Percentiles rank a stretch among this genome's conserved stretches.
phyloP scores from a whole-genome alignment of 2,797 vertebrate genomes.

The Austrolebias charrua region DNA sequence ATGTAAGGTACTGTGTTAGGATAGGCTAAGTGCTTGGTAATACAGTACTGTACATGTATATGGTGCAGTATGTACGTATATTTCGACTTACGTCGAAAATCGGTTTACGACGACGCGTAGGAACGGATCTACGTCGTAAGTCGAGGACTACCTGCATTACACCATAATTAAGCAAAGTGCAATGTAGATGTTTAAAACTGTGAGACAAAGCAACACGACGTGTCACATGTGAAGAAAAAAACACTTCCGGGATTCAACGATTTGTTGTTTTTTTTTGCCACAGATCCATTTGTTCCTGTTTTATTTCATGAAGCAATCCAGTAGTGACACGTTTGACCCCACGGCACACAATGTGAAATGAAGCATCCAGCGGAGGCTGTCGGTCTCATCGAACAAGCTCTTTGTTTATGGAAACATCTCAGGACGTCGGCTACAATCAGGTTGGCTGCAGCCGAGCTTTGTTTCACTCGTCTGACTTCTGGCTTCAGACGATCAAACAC shows the following conservation, averaged over 20 bases:
- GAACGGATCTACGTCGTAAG: no score
- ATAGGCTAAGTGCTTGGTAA: no score
- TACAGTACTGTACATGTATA: no score
- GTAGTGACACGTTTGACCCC: conserved; percentile 19
- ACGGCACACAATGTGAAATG: background rate
- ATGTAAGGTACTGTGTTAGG: no score
- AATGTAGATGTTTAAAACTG: background rate
- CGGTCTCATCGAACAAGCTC: conserved; percentile 5
- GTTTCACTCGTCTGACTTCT: conserved; percentile 29
- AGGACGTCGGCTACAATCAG: conserved; percentile 11
- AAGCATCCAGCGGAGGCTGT: background rate
- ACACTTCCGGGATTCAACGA: no score
- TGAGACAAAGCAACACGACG: no score
- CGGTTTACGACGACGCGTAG: no score
- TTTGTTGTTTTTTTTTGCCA: no score
- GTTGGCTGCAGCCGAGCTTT: conserved; percentile 9
- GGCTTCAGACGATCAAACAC: conserved; percentile 14
- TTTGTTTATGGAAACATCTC: conserved; percentile 20
- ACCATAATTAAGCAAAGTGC: background rate
- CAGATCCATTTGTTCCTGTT: conserved; percentile 37
- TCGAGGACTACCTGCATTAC: no score
- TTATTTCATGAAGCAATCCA: conserved; percentile 32
- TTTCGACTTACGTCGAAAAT: no score
- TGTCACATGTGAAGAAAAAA: background rate
- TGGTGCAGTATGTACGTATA: no score